phyloP scores from a whole-genome alignment of 2,113 vertebrate genomes.

The Sceloporus undulatus region DNA sequence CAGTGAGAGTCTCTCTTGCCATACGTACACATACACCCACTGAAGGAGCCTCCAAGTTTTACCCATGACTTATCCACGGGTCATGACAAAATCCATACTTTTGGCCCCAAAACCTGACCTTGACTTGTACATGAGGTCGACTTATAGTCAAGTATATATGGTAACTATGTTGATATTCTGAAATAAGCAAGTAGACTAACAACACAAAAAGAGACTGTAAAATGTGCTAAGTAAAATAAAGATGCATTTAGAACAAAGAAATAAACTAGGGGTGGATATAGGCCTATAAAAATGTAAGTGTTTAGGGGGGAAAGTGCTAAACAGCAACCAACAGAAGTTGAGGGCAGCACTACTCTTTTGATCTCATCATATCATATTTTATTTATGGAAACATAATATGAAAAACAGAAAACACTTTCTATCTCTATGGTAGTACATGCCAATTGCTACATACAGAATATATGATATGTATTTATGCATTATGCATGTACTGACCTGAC shows the following conservation, averaged over 20 bases:
- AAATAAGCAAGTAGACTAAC: background rate
- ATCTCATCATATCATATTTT: background rate
- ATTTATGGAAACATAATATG: background rate
- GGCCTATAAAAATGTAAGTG: background rate
- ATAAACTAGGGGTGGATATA: background rate
- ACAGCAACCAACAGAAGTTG: background rate
- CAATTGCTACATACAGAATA: too few relatives aligned
- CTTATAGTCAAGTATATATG: too few relatives aligned
- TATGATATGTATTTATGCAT: too few relatives aligned
- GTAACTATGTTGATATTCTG: slow-evolving; percentile 30
- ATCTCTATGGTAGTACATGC: too few relatives aligned
- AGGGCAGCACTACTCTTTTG: background rate
- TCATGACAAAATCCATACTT: too few relatives aligned
- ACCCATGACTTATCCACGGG: too few relatives aligned
- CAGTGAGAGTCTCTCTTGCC: too few relatives aligned
- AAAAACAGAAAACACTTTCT: background rate
- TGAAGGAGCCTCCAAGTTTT: too few relatives aligned
- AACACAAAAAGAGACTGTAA: slow-evolving; percentile 19
- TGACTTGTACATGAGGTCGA: too few relatives aligned
- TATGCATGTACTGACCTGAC: too few relatives aligned
- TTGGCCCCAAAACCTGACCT: too few relatives aligned
- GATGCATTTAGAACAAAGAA: slow-evolving; percentile 26
- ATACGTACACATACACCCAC: too few relatives aligned
- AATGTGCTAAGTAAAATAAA: slow-evolving; percentile 23
- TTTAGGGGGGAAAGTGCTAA: slow-evolving; percentile 5